These are phyloP conservation scores for Melanargia galathea DNA, from an alignment of 2,888 invertebrate species.

Conservation along the genomic window DNA sequence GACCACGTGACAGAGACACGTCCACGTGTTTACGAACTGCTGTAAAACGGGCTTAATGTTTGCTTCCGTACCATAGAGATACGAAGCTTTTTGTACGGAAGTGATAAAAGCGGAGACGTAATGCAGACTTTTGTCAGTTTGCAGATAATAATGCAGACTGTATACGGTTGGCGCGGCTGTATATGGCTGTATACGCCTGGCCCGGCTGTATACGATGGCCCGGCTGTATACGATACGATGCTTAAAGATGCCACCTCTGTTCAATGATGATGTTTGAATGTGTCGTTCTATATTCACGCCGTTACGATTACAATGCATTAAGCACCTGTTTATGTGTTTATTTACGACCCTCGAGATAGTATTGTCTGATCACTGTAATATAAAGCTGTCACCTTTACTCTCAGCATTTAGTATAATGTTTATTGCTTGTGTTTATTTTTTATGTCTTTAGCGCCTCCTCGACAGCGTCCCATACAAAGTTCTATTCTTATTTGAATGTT, in stretches of 20 bases:
- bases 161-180: too few species aligned
- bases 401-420: not conserved
- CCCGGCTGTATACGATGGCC: too few species aligned
- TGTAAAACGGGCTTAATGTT: conserved; percentile 5
- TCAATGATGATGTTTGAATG: not conserved
- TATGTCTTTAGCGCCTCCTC: too few species aligned
- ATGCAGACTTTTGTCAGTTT: not conserved
- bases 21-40: conserved; percentile 7
- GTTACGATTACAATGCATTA: conserved; percentile 47
- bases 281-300: conserved; percentile 27
- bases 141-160: too few species aligned
- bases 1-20: conserved; percentile 18
- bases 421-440: too few species aligned
- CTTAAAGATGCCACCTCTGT: not conserved
- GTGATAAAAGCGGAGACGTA: not conserved
- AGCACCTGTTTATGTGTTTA: conserved; percentile 52
- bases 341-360: conserved; percentile 51
- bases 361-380: conserved; percentile 52
- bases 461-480: too few species aligned
- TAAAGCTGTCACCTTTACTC: conserved; percentile 9
- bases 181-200: too few species aligned
- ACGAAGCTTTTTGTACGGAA: not conserved
- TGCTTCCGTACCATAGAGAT: not conserved
- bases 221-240: too few species aligned
- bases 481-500: too few species aligned